These are phyloP conservation scores for Salvelinus fontinalis DNA, from an alignment of 2,113 vertebrate species.

Conservation along the genomic window DNA sequence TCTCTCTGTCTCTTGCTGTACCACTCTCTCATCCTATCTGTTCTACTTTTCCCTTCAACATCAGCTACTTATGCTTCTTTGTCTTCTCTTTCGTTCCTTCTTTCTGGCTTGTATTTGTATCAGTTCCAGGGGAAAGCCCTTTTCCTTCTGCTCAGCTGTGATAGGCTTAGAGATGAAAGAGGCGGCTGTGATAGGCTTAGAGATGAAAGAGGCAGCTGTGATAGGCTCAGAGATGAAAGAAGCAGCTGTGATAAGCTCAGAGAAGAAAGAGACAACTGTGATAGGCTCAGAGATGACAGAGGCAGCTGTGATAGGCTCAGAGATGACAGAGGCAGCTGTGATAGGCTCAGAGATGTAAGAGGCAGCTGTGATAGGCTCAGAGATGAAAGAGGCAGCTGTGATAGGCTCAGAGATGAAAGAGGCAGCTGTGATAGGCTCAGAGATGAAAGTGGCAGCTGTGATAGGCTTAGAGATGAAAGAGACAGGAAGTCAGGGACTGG, in stretches of 20 bases:
- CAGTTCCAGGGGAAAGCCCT: slow-evolving; percentile 39
- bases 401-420: no score
- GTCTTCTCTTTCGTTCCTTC: slow-evolving; percentile 20
- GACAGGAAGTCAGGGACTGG: background rate
- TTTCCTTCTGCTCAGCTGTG: background rate
- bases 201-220: no score
- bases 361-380: no score
- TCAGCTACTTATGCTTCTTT: background rate
- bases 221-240: no score
- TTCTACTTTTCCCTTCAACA: background rate
- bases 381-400: no score
- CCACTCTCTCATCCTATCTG: slow-evolving; percentile 18
- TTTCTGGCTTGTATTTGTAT: slow-evolving; percentile 19
- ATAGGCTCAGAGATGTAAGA: no score
- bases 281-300: background rate
- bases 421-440: no score
- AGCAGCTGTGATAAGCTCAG: no score
- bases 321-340: no score
- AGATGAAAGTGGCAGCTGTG: background rate
- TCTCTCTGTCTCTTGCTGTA: slow-evolving; percentile 13
- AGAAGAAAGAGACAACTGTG: no score
- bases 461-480: background rate
- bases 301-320: background rate
- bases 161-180: no score
- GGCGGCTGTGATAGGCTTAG: no score